Evolutionary conservation across 2,797 vertebrate species (phyloP).

Genomic region (Cuniculus paca): DNA sequence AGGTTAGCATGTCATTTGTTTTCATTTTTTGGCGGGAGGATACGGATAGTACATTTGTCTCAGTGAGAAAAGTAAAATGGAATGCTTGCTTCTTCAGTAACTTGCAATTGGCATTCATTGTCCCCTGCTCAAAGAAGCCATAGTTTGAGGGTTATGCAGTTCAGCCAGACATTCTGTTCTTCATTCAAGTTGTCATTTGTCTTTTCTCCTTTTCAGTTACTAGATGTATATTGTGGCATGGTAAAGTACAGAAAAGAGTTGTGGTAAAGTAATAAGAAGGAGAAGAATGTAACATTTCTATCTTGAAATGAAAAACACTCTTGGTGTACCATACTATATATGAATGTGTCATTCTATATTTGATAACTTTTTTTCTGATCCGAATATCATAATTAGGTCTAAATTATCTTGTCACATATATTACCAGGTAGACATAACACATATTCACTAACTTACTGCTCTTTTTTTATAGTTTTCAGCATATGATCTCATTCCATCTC

Average conservation of each 20-base stretch:
- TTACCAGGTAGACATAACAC: neutral
- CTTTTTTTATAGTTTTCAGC: conserved; percentile 84
- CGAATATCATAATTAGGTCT: conserved; percentile 45
- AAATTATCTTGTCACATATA: conserved; percentile 55
- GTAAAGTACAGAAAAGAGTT: neutral
- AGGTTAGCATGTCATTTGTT: neutral
- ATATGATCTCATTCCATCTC: conserved; percentile 87
- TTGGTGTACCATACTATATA: neutral
- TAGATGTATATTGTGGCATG: neutral
- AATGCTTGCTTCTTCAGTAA: neutral
- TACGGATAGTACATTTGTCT: neutral
- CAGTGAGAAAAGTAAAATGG: neutral
- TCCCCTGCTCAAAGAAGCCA: neutral
- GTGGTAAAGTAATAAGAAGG: neutral
- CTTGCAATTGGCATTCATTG: neutral
- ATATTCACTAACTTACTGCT: conserved; percentile 65
- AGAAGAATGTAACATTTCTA: neutral
- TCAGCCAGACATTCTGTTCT: conserved; percentile 10
- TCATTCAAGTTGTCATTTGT: conserved; percentile 38
- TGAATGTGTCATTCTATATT: conserved; percentile 31
- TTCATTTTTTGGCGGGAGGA: conserved; percentile 2
- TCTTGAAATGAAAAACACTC: conserved; percentile 18
- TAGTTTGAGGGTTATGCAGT: neutral
- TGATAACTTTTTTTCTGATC: conserved; percentile 3
- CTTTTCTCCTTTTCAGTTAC: conserved; percentile 35